Percentiles rank a stretch among this genome's conserved stretches.
These are phyloP conservation scores for Lytechinus pictus DNA, from an alignment of 35 echinoderm and acorn worm species.

Conservation along the genomic window DNA sequence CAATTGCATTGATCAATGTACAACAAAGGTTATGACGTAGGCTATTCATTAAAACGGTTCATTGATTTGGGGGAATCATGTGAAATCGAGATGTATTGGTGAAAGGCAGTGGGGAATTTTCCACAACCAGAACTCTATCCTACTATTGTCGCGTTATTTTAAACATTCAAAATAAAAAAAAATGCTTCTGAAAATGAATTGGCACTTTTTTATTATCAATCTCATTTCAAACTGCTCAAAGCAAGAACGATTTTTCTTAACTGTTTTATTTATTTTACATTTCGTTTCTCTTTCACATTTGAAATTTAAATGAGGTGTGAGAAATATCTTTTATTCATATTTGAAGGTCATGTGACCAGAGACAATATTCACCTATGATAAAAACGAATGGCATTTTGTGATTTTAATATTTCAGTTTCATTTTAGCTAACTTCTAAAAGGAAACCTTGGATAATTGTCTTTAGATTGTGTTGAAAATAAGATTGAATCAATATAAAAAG, in stretches of 20 bases:
- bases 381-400: not conserved
- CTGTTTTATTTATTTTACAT: too few relatives aligned
- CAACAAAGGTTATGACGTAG: not conserved
- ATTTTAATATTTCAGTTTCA: not conserved
- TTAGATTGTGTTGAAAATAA: too few relatives aligned
- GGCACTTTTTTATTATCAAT: too few relatives aligned
- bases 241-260: too few relatives aligned
- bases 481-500: too few relatives aligned
- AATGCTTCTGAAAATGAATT: not conserved
- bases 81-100: not conserved
- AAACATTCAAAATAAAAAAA: not conserved
- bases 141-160: too few relatives aligned
- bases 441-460: too few relatives aligned
- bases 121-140: too few relatives aligned
- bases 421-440: not conserved
- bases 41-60: not conserved
- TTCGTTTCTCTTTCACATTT: too few relatives aligned
- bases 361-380: not conserved
- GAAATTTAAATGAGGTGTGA: too few relatives aligned
- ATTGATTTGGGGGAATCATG: not conserved
- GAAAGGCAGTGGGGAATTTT: not conserved
- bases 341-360: not conserved
- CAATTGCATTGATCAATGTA: not conserved
- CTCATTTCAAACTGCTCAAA: too few relatives aligned
- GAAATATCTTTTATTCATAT: not conserved